These are phyloP conservation scores for Theristicus caerulescens DNA, from an alignment of 2,113 vertebrate genomes.

Conservation along the genomic window DNA sequence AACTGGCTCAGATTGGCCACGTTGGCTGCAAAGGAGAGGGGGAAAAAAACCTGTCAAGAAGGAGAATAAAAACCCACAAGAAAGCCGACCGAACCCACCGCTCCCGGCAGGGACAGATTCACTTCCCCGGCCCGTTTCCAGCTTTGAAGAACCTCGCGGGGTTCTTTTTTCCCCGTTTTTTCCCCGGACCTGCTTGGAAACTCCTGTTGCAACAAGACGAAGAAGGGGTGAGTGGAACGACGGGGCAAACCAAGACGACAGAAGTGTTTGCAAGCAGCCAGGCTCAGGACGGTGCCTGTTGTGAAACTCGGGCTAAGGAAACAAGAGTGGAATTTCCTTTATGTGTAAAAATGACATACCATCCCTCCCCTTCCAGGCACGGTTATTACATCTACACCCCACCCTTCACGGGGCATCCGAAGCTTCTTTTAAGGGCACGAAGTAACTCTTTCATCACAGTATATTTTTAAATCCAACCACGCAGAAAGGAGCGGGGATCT, in stretches of 20 bases:
- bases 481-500: not conserved
- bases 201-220: too few species aligned
- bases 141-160: not conserved
- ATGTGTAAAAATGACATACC: not conserved
- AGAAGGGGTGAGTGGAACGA: accelerated
- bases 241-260: not conserved
- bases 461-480: accelerated
- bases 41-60: not conserved
- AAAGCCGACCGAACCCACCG: accelerated
- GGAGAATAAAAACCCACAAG: not conserved
- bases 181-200: not conserved
- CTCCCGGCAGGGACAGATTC: not conserved
- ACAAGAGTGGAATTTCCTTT: not conserved
- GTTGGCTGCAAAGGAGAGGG: not conserved
- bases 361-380: not conserved
- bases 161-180: too few species aligned
- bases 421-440: not conserved
- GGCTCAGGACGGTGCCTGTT: not conserved
- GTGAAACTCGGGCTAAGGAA: not conserved
- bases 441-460: not conserved
- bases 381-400: accelerated
- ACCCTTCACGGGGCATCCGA: not conserved
- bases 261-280: not conserved
- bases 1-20: not conserved
- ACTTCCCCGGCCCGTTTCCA: too few species aligned